phyloP scores from a whole-genome alignment of 2,113 vertebrate genomes.

The Hystrix brachyura region DNA sequence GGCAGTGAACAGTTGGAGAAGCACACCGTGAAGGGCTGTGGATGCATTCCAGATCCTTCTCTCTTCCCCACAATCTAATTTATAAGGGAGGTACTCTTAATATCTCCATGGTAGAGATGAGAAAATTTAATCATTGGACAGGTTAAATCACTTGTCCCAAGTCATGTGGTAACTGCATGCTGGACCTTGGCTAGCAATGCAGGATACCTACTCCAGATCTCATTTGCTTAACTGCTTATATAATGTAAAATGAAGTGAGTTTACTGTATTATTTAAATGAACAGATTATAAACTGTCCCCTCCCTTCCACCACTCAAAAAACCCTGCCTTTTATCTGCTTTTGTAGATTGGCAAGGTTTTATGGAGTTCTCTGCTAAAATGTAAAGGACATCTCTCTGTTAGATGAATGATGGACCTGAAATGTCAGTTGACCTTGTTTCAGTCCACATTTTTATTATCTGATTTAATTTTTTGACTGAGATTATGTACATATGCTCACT shows the following conservation, averaged over 20 bases:
- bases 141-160: neutral
- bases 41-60: neutral
- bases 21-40: neutral
- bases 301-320: neutral
- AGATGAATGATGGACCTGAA: neutral
- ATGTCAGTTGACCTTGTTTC: neutral
- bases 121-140: neutral
- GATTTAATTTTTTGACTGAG: constrained; percentile 28
- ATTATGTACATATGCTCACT: neutral
- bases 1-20: neutral
- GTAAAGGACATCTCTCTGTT: neutral
- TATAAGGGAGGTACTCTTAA: neutral
- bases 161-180: neutral
- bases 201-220: neutral
- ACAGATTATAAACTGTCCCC: constrained; percentile 6
- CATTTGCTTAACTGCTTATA: neutral
- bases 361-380: neutral
- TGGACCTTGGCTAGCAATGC: neutral
- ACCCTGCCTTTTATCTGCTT: neutral
- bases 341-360: neutral
- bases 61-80: neutral
- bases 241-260: constrained; percentile 5
- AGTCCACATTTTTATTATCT: neutral
- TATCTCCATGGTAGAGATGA: neutral
- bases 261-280: constrained; percentile 40